Percentiles rank a stretch among this genome's conserved stretches.
Conservation (phyloP, 1,140 invertebrate species). For the Bradysia coprophila region DNA sequence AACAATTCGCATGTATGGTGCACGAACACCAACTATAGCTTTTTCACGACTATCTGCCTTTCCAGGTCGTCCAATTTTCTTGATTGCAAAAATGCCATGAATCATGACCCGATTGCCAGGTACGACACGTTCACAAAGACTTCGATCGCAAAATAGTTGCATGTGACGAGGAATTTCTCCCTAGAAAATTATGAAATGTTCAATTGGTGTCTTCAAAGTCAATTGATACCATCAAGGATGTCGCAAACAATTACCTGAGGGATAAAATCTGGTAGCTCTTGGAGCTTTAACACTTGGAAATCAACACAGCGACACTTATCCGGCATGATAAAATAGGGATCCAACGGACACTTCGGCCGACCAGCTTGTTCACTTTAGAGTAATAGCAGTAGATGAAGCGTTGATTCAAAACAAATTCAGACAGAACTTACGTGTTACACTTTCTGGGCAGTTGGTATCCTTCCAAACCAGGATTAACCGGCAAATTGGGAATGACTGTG, state of each 20-base stretch:
- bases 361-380: conserved; percentile 68
- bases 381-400: conserved; percentile 2
- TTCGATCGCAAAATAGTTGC: conserved; percentile 86
- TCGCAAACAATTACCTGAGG: conserved; percentile 48
- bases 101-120: conserved; percentile 91
- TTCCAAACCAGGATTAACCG: conserved; percentile 88
- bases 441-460: conserved; percentile 92
- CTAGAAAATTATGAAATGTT: not conserved
- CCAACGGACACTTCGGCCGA: conserved; percentile 80
- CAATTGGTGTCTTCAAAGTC: too few relatives aligned
- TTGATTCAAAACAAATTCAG: conserved; percentile 2
- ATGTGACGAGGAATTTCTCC: conserved; percentile 97
- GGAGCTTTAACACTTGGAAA: conserved; percentile 67
- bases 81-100: conserved; percentile 93
- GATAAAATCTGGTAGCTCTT: conserved; percentile 91
- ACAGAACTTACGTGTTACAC: conserved; percentile 64
- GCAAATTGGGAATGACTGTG: conserved; percentile 73
- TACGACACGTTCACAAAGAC: conserved; percentile 86
- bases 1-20: conserved; percentile 86
- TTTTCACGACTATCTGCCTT: conserved; percentile 56
- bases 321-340: conserved; percentile 95
- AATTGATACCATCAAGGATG: not conserved
- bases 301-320: conserved; percentile 97
- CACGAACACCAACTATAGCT: conserved; percentile 76
- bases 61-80: conserved; percentile 51